These are phyloP conservation scores for Columbina picui DNA, from an alignment of 2,113 vertebrate species.

Conservation along the genomic window DNA sequence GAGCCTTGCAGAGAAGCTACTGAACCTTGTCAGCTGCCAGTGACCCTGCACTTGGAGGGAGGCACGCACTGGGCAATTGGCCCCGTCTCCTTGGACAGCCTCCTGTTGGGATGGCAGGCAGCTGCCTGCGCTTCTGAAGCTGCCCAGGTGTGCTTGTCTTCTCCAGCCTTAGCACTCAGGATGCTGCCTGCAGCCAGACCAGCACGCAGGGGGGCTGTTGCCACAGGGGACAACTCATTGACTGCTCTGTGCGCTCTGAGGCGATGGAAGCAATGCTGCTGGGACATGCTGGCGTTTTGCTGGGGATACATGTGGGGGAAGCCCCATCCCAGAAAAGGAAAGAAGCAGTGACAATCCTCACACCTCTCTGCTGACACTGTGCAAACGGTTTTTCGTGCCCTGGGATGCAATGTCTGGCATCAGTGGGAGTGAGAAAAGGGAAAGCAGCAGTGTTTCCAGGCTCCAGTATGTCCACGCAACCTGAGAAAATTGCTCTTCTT, in stretches of 20 bases:
- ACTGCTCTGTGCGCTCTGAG: accelerated
- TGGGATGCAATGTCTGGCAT: accelerated
- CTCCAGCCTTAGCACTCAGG: accelerated
- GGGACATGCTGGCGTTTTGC: neutral
- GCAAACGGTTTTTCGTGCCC: neutral
- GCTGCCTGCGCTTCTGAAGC: neutral
- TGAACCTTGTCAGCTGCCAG: neutral
- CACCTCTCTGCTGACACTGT: accelerated
- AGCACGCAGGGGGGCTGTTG: accelerated
- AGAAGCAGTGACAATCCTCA: neutral
- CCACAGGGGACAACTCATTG: neutral
- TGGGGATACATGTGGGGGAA: neutral
- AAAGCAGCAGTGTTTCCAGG: neutral
- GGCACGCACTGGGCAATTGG: accelerated
- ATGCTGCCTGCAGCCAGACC: neutral
- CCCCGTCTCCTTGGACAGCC: neutral
- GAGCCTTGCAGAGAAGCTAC: neutral
- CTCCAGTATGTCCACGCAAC: accelerated
- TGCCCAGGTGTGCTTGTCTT: neutral
- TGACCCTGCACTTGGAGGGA: neutral
- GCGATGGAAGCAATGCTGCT: neutral
- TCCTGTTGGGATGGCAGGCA: neutral
- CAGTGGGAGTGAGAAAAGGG: neutral
- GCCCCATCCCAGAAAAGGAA: neutral
- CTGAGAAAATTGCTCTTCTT: neutral